Evolutionary conservation across 1,140 invertebrate genomes (phyloP), one percentile per base, ranked within the genome.

Genomic region (Pseudomyrmex gracilis): DNA sequence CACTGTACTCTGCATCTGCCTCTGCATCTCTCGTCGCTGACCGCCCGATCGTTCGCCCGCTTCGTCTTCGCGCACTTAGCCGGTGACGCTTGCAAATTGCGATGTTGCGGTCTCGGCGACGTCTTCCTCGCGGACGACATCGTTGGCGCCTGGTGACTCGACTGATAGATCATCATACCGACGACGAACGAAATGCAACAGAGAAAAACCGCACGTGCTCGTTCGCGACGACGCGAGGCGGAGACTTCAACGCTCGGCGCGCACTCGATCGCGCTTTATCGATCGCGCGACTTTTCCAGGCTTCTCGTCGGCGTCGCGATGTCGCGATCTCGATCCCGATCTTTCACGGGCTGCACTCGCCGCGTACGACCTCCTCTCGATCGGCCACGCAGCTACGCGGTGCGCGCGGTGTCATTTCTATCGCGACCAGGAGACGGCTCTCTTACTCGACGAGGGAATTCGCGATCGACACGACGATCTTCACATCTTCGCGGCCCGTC

Each of bases 1-100:
- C 94, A 94, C 68, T 94, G 93, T 5, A 94, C 93, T 8, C 93
- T 90, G 86, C 93, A 94, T 53, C 93, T 90, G 76, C 93, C 93
- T 12, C 93, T 90, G 78, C 92, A 94, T 58, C 90, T 84, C 51
- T 93, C 91, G 34, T 89, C 88, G 76, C 67, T 85, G 9, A 57
- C 20, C 61, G 45, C 24, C 17, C 85, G 85, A 15, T 89, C 90
- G 80, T 60, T 87, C 3, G 63, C 60, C 12, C 84, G 85, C n/a
- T 84, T 82, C 49, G 70, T 60, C 49, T 82, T 89, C 10, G 68
- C 87, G 22, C 87, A 89, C 43, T 84, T 89, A 1, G 87, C 73
- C 34, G 89, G 76, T 13, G 91, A 84, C 13, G 90, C 70, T 45
- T 92, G 92, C 45, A 93, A 57, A 47, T 87, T 91, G 17, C 92